These are phyloP conservation scores for Zhengitettix transpicula DNA, from an alignment of 2,888 invertebrate species.

Conservation along the genomic window DNA sequence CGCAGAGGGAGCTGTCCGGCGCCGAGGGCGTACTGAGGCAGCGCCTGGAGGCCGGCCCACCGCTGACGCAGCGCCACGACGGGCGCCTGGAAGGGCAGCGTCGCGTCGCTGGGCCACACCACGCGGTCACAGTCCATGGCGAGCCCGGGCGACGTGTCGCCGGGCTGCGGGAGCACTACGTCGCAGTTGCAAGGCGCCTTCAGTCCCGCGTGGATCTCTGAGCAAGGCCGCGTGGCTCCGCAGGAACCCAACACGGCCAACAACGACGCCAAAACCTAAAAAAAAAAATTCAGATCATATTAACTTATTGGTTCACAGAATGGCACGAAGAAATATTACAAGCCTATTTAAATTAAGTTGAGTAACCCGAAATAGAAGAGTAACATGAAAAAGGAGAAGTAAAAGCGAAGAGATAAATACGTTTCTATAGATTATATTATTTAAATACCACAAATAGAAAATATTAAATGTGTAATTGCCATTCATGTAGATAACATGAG, in stretches of 20 bases:
- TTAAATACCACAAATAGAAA: too few relatives aligned
- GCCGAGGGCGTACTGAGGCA: constrained; percentile 58
- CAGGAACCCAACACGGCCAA: background rate
- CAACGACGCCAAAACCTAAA: background rate
- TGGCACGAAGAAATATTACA: too few relatives aligned
- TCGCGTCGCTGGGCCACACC: constrained; percentile 63
- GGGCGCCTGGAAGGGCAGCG: constrained; percentile 62
- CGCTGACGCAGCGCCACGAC: constrained; percentile 65
- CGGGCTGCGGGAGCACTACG: constrained; percentile 25
- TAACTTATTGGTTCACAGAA: too few relatives aligned
- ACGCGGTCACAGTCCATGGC: constrained; percentile 69
- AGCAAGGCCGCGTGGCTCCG: constrained; percentile 36
- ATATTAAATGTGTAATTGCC: too few relatives aligned
- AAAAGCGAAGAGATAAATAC: too few relatives aligned
- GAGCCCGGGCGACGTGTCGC: constrained; percentile 32
- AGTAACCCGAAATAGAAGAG: too few relatives aligned
- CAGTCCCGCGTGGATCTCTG: constrained; percentile 57
- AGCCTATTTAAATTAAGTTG: too few relatives aligned
- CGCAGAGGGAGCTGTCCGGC: constrained; percentile 53
- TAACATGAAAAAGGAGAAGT: too few relatives aligned
- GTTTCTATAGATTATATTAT: too few relatives aligned
- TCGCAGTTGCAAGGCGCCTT: constrained; percentile 55
- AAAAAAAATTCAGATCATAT: too few relatives aligned
- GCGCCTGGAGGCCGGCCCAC: constrained; percentile 61
- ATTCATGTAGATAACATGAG: too few relatives aligned